These are phyloP conservation scores for Otocyon megalotis DNA, from an alignment of 2,113 vertebrate species.

Conservation along the genomic window DNA sequence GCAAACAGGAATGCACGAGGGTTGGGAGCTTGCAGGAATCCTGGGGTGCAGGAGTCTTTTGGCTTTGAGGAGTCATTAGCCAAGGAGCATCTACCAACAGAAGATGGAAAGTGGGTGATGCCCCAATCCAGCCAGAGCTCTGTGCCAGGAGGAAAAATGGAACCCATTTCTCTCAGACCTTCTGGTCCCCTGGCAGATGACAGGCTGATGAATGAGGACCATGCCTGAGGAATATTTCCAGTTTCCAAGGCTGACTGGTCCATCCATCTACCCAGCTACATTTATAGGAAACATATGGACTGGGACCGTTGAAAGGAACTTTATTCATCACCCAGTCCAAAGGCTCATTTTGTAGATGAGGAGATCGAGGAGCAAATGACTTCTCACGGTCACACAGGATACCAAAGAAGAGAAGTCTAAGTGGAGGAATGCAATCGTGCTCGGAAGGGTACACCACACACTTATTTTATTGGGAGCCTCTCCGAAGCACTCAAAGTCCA, in stretches of 20 bases:
- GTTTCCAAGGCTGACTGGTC: constrained; percentile 42
- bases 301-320: neutral
- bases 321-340: constrained; percentile 8
- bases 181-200: constrained; percentile 32
- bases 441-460: neutral
- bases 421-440: neutral
- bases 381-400: neutral
- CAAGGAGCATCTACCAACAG: neutral
- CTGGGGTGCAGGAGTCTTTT: neutral
- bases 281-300: neutral
- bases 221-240: neutral
- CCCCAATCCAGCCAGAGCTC: neutral
- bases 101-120: neutral
- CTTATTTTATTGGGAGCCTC: neutral
- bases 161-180: constrained; percentile 64
- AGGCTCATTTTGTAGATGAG: constrained; percentile 7
- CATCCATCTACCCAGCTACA: constrained; percentile 60
- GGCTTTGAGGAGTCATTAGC: neutral
- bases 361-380: neutral
- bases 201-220: constrained; percentile 66
- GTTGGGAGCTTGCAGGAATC: neutral
- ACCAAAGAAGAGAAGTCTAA: neutral
- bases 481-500: neutral
- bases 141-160: constrained; percentile 62
- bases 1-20: neutral